These are phyloP conservation scores for Papilio polyxenes DNA, from an alignment of 1,140 invertebrate species.

Conservation along the genomic window DNA sequence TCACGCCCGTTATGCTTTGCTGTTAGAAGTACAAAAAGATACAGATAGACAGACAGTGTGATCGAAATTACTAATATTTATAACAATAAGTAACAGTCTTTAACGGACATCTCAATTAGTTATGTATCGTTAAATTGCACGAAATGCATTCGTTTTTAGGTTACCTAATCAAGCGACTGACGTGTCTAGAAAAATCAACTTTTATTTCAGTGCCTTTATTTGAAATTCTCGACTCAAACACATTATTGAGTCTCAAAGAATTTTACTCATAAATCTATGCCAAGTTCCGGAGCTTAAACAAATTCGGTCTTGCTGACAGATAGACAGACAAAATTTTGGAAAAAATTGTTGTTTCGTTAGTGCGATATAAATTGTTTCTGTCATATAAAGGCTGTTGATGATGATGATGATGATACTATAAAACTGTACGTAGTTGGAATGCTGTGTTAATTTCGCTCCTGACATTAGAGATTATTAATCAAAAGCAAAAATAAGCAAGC, in stretches of 20 bases:
- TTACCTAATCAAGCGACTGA: neutral
- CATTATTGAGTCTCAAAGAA: too few relatives aligned
- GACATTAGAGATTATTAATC: conserved; percentile 12
- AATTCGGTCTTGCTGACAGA: too few relatives aligned
- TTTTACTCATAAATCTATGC: too few relatives aligned
- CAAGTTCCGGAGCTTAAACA: too few relatives aligned
- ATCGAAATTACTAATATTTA: neutral
- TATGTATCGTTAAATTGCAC: neutral
- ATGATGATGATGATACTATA: too few relatives aligned
- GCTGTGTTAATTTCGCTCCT: neutral
- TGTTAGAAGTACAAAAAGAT: neutral
- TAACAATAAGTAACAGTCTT: neutral
- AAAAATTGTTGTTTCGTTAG: too few relatives aligned
- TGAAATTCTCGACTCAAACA: neutral
- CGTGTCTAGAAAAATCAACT: neutral
- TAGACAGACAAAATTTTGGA: too few relatives aligned
- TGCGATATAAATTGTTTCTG: too few relatives aligned
- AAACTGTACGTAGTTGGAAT: neutral
- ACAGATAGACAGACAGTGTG: neutral
- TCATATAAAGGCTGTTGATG: too few relatives aligned
- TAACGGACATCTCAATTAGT: neutral
- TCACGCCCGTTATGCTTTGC: conserved; percentile 32
- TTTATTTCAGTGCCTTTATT: neutral
- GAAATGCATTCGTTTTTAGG: neutral
- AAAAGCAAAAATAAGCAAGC: conserved; percentile 39